Base-by-base conservation (phyloP, 2,888 invertebrate species). In the Sphaeridia pumilis region DNA sequence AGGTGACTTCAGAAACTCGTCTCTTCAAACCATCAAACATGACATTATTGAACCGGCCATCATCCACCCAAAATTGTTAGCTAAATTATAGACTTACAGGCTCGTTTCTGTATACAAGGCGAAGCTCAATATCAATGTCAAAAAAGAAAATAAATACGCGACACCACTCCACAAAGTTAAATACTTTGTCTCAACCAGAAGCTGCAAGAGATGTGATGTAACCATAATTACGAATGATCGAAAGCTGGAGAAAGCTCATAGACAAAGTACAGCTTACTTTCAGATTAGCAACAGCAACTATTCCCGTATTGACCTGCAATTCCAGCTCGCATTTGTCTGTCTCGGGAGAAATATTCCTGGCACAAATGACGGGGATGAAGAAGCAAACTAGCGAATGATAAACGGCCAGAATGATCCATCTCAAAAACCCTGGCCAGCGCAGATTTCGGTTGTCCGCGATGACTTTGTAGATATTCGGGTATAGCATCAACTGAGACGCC, bases 301-400 rank as follows among this genome's bases (percentile, higher is more conserved):
- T 72, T 54, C 72, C 68, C 67, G 77, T 79, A 66, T 76, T 82
- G 58, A 76, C 71, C 42, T 73, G 69, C 0, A 74, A 81, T 46
- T 83, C 83, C 69, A 76, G 81, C 58, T 72, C 73, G 70, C 76
- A 77, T 70, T 69, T 70, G 56, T 69, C 72, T 34, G 56, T 54
- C 7, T 64, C 59, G n/a, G 62, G 54, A n/a, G 60, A 63, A 49
- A 60, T 57, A 27, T 55, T 55, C 4, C 50, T 26, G 61, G 65
- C 66, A 3, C 65, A 41, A 25, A 67, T 57, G 12, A 64, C 62
- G 66, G 77, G 69, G 63, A 78, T 75, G 58, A 74, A 74, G 68
- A 79, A 84, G 31, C 81, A 75, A n/a, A 80, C 69, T 4, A 75
- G 54, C 0, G 81, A 74, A 66, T 85, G 84, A 73, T 82, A 83